Conservation (phyloP, 2,113 vertebrate species). For the Leucosticte australis region DNA sequence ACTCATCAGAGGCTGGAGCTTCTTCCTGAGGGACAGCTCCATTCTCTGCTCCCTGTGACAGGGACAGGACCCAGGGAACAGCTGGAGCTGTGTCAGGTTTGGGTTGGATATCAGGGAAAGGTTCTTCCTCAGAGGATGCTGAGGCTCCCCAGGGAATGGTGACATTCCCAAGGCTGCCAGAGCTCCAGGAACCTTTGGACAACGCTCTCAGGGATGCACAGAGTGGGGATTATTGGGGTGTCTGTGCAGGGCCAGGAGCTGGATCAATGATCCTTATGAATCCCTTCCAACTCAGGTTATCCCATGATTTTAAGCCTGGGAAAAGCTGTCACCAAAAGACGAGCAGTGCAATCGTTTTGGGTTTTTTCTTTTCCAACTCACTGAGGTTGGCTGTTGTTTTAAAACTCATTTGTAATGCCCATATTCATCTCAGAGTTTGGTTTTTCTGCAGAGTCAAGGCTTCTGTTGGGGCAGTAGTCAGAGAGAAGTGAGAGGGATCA, state of each 20-base stretch:
- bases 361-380: background rate
- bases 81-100: background rate
- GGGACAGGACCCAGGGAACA: background rate
- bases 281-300: background rate
- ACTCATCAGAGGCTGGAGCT: background rate
- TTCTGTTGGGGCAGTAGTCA: background rate
- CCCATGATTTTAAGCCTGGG: background rate
- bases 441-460: background rate
- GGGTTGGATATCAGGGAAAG: background rate
- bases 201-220: accelerated
- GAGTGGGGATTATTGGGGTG: background rate
- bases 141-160: background rate
- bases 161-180: background rate
- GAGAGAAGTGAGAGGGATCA: background rate
- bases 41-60: background rate
- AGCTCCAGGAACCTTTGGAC: background rate
- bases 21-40: background rate
- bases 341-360: background rate
- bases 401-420: background rate
- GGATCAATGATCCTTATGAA: background rate
- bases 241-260: background rate
- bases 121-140: background rate
- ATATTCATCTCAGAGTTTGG: background rate
- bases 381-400: background rate
- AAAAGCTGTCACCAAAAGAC: background rate